phyloP scores from a whole-genome alignment of 2,113 vertebrate species.

The Chaetops frenatus region DNA sequence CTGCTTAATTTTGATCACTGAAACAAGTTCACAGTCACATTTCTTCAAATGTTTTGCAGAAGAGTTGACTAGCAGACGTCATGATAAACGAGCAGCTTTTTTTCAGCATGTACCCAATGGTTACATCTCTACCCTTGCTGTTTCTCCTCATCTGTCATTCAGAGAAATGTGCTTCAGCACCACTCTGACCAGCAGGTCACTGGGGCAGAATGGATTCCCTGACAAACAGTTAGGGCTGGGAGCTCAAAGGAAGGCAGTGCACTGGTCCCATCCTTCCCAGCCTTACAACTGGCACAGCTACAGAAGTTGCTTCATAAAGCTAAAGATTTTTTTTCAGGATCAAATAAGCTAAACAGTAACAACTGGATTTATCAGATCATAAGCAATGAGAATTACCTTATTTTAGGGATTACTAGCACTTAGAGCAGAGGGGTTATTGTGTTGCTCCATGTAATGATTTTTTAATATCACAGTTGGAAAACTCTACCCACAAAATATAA shows the following conservation, averaged over 20 bases:
- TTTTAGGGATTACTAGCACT: neutral
- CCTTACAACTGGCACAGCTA: neutral
- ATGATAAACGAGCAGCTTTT: neutral
- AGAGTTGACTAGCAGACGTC: neutral
- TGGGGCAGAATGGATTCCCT: neutral
- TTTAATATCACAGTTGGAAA: neutral
- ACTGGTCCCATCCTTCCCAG: neutral
- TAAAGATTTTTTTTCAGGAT: neutral
- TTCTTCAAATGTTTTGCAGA: neutral
- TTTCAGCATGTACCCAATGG: neutral
- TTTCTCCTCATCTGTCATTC: neutral
- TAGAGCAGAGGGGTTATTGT: neutral
- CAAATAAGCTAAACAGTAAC: neutral
- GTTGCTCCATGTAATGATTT: neutral
- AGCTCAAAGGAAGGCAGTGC: neutral
- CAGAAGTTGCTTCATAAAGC: neutral
- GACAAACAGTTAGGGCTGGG: neutral
- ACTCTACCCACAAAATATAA: neutral
- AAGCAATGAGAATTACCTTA: neutral
- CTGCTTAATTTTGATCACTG: neutral
- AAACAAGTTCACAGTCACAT: neutral
- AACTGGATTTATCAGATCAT: neutral
- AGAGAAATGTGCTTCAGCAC: neutral
- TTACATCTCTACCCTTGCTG: neutral
- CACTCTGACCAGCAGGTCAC: neutral